Base-by-base conservation (phyloP, 2,113 vertebrate species). In the Sterrhoptilus dennistouni region DNA sequence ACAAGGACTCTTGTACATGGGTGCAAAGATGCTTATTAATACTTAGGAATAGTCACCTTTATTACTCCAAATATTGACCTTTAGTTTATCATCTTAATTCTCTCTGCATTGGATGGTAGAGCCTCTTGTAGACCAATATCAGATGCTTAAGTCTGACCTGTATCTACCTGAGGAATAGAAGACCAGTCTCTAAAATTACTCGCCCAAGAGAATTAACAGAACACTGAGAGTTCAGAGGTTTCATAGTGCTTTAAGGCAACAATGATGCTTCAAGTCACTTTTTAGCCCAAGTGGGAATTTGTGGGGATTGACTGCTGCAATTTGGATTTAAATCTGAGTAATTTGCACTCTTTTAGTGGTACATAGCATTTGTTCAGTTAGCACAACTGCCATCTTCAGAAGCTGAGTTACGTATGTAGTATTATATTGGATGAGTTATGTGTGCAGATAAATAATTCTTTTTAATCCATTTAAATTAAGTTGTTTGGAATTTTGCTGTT, bases 301-400 rank as follows among this genome's bases (percentile, higher is more conserved):
- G 14, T 24, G 52, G 28, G 14, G 6, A 31, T 40, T 5, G 2
- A 10, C 52, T 2, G 3, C 38, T 77, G 77, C 0, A 11, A 2
- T 63, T 89, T 64, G 53, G 29, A 57, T n/a, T 33, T 40, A 47
- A 47, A 18, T 44, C 19, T 2, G 3, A 38, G n/a, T 53, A 45
- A 25, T 44, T 28, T 72, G 20, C 14, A 25, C 13, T 90, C 19
- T 28, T 68, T 71, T 36, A 69, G 19, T 69, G 14, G 7, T 83
- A 22, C 8, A 2, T 57, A 25, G 8, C 15, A 50, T 76, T 79
- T 36, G 7, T 64, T 77, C 3, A 7, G 31, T 28, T 70, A 33
- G 69, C 27, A 63, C 6, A 83, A 49, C 7, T 63, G 20, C 72
- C 3, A 13, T 17, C 36, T 83, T 90, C 33, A 81, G 69, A 79